Base-by-base conservation (phyloP, 2,888 invertebrate species). In the Leptinotarsa rubiginosa region DNA sequence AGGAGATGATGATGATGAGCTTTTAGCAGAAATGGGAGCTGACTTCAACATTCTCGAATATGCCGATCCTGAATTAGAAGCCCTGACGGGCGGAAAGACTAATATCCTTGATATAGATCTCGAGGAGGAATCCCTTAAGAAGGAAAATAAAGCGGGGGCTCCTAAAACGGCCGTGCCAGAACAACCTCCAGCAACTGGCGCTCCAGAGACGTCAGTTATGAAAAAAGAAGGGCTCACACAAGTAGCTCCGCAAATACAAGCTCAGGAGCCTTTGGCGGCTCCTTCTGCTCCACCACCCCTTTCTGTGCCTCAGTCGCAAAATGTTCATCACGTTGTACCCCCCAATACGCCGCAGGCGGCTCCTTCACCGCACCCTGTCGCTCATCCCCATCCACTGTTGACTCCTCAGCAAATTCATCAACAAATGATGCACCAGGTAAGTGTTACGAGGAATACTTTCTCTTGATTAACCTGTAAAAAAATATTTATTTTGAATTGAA, bases 11-110 rank as follows among this genome's bases (percentile, higher is more conserved):
- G 95, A 95, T 82, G 95, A 95, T 82, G 96, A 96, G 83, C 89
- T 97, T 59, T 89, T 96, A 41, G 95, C 94, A n/a, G 96, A 96
- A 88, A 95, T 97, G 90, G 97, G 96, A 5, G 94, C 95, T 76
- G 97, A 97, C 89, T 98, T 98, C 88, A 97, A 98, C 87, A 97
- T 98, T 83, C 88, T 98, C 78, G 97, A 97, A 87, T 98, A 97
- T 87, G 97, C 97, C 0, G 97, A 98, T 90, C 96, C 97, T 0
- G 97, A 97, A 88, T 89, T 97, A 70, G 96, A 96, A 80, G 93
- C 93, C 76, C 91, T 95, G 81, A 93, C 93, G 74, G 94, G 94
- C 1, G 92, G 93, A 77, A 93, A 94, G 84, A 95, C 95, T 50
- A 96, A 96, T 84, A 95, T 97, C 80, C 91, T 97, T 71, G 93